Conservation (phyloP, 2,113 vertebrate genomes). For the Daubentonia madagascariensis region DNA sequence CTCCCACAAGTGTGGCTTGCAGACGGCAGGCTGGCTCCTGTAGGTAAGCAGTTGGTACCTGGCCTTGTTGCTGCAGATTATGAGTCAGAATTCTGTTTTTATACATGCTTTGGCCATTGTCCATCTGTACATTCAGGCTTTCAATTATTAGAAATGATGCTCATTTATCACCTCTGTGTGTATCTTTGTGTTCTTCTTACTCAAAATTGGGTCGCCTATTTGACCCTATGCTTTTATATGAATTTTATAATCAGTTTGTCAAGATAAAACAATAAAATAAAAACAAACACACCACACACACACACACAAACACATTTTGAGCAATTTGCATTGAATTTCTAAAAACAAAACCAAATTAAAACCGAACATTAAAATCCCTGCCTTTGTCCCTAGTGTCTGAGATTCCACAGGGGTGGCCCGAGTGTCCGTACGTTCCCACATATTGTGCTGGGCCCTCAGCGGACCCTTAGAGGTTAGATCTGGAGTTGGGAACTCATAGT, state of each 20-base stretch:
- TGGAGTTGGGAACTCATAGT: background rate
- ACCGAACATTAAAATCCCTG: background rate
- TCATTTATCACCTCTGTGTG: background rate
- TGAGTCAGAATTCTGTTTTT: background rate
- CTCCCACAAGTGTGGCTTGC: background rate
- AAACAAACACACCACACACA: background rate
- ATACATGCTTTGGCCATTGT: background rate
- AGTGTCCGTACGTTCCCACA: background rate
- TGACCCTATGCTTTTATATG: background rate
- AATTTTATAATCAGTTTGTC: background rate
- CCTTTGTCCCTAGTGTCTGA: background rate
- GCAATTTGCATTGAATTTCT: background rate
- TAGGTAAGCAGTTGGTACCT: background rate
- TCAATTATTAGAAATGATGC: background rate
- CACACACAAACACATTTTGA: background rate
- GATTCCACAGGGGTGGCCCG: background rate
- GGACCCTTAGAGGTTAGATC: background rate
- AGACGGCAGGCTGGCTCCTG: rapidly evolving
- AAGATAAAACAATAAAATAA: background rate
- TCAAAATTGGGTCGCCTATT: background rate
- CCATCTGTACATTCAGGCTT: background rate
- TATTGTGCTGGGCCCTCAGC: background rate
- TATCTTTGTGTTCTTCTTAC: background rate
- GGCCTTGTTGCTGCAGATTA: background rate
- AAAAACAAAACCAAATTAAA: background rate